A percentile compares a stretch with the other conserved stretches of the same genome.
These are phyloP conservation scores for Ramphastos sulfuratus DNA, from an alignment of 2,113 vertebrate genomes.

Conservation along the genomic window DNA sequence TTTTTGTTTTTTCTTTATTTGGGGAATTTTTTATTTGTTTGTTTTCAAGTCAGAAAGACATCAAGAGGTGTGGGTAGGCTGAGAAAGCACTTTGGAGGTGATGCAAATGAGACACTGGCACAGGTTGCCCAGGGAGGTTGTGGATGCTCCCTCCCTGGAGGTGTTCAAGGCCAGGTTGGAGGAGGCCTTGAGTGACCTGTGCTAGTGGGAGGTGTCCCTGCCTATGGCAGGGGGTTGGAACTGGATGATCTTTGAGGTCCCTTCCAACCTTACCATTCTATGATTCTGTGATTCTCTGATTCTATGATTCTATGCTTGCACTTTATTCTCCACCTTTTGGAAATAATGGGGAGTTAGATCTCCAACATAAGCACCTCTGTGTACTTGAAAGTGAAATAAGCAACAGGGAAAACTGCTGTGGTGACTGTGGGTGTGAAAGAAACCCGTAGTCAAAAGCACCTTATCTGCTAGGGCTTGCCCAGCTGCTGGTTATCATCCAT, in stretches of 20 bases:
- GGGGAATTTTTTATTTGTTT: too few relatives aligned
- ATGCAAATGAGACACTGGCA: too few relatives aligned
- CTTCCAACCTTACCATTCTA: too few relatives aligned
- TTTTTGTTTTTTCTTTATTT: too few relatives aligned
- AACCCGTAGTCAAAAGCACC: neutral
- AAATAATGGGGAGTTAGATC: neutral
- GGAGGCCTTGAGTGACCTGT: too few relatives aligned
- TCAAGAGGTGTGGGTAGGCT: neutral
- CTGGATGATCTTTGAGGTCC: too few relatives aligned
- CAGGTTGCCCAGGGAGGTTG: too few relatives aligned
- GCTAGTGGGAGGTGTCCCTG: too few relatives aligned
- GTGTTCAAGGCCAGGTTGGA: too few relatives aligned
- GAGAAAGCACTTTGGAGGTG: neutral
- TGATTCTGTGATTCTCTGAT: too few relatives aligned
- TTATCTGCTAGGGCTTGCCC: slow-evolving; percentile 10
- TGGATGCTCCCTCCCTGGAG: too few relatives aligned
- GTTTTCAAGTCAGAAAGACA: neutral
- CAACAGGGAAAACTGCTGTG: neutral
- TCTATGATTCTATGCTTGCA: neutral
- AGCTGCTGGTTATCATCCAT: neutral
- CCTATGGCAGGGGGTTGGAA: too few relatives aligned
- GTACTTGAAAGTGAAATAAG: neutral
- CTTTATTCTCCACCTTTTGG: neutral
- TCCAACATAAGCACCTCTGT: neutral
- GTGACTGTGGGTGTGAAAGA: neutral